Evolutionary conservation across 1,140 invertebrate genomes (phyloP), one percentile per base, ranked within the genome.

Genomic region (Habropoda laboriosa): DNA sequence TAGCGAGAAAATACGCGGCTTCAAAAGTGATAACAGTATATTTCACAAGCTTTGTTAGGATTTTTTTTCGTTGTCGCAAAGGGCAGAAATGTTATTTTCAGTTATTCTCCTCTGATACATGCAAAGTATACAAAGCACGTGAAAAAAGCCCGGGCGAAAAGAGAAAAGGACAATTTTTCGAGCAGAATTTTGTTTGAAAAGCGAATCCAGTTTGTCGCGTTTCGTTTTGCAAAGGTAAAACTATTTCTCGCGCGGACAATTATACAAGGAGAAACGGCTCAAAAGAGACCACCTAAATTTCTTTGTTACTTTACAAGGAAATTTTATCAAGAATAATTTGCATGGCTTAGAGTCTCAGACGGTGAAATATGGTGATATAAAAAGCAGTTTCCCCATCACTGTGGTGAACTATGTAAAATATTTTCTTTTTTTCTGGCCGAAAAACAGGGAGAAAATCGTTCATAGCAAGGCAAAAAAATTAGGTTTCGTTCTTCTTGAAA

Each of bases 221-320:
- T 77, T n/a, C 51, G 53, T 40, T 58, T 38, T 21, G 7, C n/a
- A 13, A 16, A 30, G 53, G 49, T 70, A 47, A 70, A 68, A 58
- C n/a, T 51, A 74, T 51, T 51, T 24, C 30, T 27, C 13, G 6
- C 35, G n/a, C 12, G 16, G 16, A 70, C 30, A 68, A 77, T 70
- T 77, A 47, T 27, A 10, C 40, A 12, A 6, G 18, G 4, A 47
- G 30, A 27, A 70, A 0, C 18, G 12, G n/a, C 12, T 16, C n/a
- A 16, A 40, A 58, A 57, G 63, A n/a, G 30, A 27, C 21, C 45
- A 21, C 7, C 49, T 40, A 13, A 58, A 77, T 68, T 27, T 38
- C 53, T 5, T 5, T 40, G 40, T 30, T 58, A 27, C 40, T 27
- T 68, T 77, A 49, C 13, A 30, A 58, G 64, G 13, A 40, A 58